These are phyloP conservation scores for Thymallus thymallus DNA, from an alignment of 2,113 vertebrate species.

Conservation along the genomic window DNA sequence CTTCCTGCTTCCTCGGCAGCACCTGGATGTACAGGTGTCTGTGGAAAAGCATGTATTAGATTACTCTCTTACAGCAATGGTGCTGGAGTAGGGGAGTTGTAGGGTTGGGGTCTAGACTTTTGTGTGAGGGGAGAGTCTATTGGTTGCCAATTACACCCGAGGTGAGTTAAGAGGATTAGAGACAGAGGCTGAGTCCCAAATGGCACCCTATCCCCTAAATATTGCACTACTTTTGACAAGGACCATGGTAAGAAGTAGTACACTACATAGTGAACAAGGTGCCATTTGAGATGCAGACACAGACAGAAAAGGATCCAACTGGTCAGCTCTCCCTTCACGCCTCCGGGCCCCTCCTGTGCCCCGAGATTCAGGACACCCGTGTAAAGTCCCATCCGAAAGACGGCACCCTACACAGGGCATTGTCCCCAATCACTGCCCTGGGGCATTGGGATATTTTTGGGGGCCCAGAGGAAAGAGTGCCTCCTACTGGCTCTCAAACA, in stretches of 20 bases:
- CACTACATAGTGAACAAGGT: too few relatives aligned
- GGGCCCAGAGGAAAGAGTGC: too few relatives aligned
- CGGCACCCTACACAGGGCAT: too few relatives aligned
- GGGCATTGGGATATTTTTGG: too few relatives aligned
- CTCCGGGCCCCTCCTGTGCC: conserved; percentile 50
- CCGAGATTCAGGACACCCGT: background rate
- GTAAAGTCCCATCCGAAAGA: too few relatives aligned
- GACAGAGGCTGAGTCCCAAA: too few relatives aligned
- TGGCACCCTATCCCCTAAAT: too few relatives aligned
- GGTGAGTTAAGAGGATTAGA: conserved; percentile 61
- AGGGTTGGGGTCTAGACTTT: conserved; percentile 18
- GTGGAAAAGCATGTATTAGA: conserved; percentile 16
- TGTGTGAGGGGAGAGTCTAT: conserved; percentile 7
- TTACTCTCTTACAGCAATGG: conserved; percentile 14
- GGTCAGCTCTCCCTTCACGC: conserved; percentile 48
- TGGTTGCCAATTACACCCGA: conserved; percentile 36
- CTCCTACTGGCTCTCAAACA: too few relatives aligned
- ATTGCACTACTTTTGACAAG: too few relatives aligned
- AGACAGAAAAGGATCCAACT: conserved; percentile 44
- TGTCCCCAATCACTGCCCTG: too few relatives aligned
- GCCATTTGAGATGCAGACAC: too few relatives aligned
- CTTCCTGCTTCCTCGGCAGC: conserved; percentile 11
- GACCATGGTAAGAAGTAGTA: too few relatives aligned
- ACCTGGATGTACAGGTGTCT: conserved; percentile 48
- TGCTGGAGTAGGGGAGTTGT: conserved; percentile 15